Conservation (phyloP, 2,113 vertebrate species). For the Aplodontia rufa region DNA sequence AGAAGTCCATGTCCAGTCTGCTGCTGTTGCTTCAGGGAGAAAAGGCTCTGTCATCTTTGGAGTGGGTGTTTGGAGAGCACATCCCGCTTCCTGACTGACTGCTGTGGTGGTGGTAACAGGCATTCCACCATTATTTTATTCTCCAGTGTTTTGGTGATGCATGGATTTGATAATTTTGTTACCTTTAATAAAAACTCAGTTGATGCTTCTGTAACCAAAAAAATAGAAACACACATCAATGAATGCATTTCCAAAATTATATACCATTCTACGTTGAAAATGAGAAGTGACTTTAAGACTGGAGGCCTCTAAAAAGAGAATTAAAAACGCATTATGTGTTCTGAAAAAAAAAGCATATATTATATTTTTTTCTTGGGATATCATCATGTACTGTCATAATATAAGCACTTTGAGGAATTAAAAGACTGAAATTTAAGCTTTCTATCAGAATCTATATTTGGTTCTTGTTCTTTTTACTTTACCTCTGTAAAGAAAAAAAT, state of each 20-base stretch:
- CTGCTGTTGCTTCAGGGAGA: background rate
- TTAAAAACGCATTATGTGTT: background rate
- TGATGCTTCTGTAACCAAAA: background rate
- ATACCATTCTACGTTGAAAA: background rate
- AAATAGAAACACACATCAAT: background rate
- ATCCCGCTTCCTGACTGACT: background rate
- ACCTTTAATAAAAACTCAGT: background rate
- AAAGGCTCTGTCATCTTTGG: background rate
- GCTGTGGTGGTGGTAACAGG: background rate
- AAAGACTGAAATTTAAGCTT: background rate
- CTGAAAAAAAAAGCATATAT: background rate
- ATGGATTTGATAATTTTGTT: background rate
- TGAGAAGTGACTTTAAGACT: background rate
- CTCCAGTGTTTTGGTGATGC: background rate
- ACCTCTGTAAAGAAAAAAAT: background rate
- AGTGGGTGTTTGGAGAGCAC: accelerated
- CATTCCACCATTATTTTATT: background rate
- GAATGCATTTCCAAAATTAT: background rate
- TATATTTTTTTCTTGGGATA: background rate
- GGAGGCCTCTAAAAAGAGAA: background rate
- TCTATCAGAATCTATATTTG: background rate
- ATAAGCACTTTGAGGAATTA: background rate
- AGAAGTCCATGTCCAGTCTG: background rate
- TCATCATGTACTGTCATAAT: background rate
- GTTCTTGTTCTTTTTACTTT: background rate